Percentiles rank a stretch among this genome's conserved stretches.
These are phyloP conservation scores for Hephaestus fuliginosus DNA, from an alignment of 2,797 vertebrate species.

Conservation along the genomic window DNA sequence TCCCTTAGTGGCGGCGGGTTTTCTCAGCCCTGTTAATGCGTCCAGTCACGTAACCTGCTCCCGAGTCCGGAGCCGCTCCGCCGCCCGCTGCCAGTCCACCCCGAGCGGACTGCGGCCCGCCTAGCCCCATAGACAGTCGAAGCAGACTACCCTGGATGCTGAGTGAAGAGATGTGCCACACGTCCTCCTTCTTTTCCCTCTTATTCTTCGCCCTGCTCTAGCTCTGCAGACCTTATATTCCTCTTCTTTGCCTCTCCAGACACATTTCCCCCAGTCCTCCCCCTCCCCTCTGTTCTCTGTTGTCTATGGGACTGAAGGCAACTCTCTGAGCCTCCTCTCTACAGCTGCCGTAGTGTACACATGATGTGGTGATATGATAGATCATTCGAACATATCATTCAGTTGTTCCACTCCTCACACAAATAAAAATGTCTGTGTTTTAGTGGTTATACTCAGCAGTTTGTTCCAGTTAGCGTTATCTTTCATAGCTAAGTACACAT, in stretches of 20 bases:
- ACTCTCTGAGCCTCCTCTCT: slow-evolving; percentile 1
- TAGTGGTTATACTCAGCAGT: too few species aligned
- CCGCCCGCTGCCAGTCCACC: slow-evolving; percentile 22
- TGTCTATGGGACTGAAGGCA: slow-evolving; percentile 14
- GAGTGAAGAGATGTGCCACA: neutral
- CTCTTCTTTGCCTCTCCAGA: slow-evolving; percentile 16
- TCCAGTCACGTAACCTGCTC: slow-evolving; percentile 10
- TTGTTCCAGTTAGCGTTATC: too few species aligned
- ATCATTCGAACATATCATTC: too few species aligned
- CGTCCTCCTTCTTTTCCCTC: neutral
- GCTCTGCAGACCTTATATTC: slow-evolving; percentile 11
- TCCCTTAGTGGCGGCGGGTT: neutral
- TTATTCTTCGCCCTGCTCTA: slow-evolving; percentile 7
- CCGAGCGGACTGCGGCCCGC: slow-evolving; percentile 26
- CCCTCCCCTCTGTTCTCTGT: neutral
- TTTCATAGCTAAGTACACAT: too few species aligned
- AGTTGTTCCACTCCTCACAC: too few species aligned
- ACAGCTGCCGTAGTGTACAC: neutral
- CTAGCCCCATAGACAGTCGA: slow-evolving; percentile 13
- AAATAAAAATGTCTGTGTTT: too few species aligned
- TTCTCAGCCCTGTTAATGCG: slow-evolving; percentile 4
- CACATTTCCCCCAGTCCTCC: neutral
- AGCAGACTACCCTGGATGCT: neutral
- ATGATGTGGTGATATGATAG: neutral
- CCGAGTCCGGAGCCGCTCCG: slow-evolving; percentile 4